phyloP scores from a whole-genome alignment of 2,888 invertebrate genomes.

The Dendrolimus houi region DNA sequence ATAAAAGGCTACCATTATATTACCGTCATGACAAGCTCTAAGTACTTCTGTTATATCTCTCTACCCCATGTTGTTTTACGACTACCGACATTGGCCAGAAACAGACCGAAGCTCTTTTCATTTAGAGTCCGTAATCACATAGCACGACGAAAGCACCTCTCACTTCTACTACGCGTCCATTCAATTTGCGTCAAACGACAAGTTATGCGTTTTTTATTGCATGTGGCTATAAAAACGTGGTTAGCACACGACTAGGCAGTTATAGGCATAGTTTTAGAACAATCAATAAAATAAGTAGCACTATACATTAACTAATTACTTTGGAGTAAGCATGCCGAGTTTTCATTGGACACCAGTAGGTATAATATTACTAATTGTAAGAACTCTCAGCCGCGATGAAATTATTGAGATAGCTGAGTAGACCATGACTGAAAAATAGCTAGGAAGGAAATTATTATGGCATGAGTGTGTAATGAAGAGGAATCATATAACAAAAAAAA shows the following conservation, averaged over 20 bases:
- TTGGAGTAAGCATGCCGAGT: too few relatives aligned
- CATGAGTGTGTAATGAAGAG: too few relatives aligned
- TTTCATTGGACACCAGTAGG: too few relatives aligned
- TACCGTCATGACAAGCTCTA: neutral
- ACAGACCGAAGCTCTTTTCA: constrained; percentile 14
- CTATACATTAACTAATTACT: neutral
- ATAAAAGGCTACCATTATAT: too few relatives aligned
- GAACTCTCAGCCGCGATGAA: too few relatives aligned
- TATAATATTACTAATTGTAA: too few relatives aligned
- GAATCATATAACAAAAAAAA: too few relatives aligned
- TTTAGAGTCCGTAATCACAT: constrained; percentile 21
- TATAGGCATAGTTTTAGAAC: neutral
- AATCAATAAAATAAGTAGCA: neutral
- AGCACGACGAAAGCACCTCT: constrained; percentile 21
- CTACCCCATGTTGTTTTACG: constrained; percentile 43
- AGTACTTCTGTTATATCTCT: neutral
- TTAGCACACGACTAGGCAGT: constrained; percentile 9
- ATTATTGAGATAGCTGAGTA: too few relatives aligned
- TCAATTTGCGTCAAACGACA: constrained; percentile 57
- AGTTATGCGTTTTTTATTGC: constrained; percentile 70
- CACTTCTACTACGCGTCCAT: constrained; percentile 39
- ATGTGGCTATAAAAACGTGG: constrained; percentile 54
- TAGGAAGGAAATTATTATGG: too few relatives aligned
- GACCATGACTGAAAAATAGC: too few relatives aligned
- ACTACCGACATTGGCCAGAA: constrained; percentile 20